Evolutionary conservation across 1,140 invertebrate genomes (phyloP), one percentile per base, ranked within the genome.

Genomic region (Solenopsis invicta): DNA sequence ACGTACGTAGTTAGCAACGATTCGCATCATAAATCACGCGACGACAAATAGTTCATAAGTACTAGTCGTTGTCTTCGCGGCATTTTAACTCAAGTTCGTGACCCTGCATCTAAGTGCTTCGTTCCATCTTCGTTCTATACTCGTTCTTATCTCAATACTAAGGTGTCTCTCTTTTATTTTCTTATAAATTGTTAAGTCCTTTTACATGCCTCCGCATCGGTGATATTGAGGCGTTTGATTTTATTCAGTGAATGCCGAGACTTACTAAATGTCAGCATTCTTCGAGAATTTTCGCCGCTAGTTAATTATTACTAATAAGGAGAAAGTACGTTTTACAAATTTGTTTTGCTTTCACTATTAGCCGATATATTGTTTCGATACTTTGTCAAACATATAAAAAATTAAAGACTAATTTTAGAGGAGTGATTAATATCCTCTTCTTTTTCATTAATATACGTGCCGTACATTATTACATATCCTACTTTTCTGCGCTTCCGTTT

Each of bases 11-110:
- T 62, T 16, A 86, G 9, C 45, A 13, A 41, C 76, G 88, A 93
- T 93, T 93, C 80, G 84, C 82, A 80, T 90, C 91, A 78, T 92
- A 94, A 93, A 93, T 94, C 89, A 82, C 64, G 52, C 85, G 24
- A 88, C 89, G 88, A 69, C 88, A 91, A 92, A 92, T 92, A 92
- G 90, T 94, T 93, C 66, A 92, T 93, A 92, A 93, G 93, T 91
- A 89, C 91, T 89, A 86, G 72, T 71, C 81, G 52, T 52, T 48
- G 52, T 67, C 67, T 72, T 87, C 29, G 52, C 37, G 72, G 50
- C 29, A 45, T 62, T 82, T 82, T 56, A 41, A 52, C 29, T 41
- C 18, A 29, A 85, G 9, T 37, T 45, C 24, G 10, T 21, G 12
- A 24, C 4, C 41, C 56, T 72, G 34, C 16, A 71, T 69, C 29